Evolutionary conservation across 2,888 invertebrate species (phyloP), one percentile per base, ranked within the genome.

Genomic region (Agrotis clavis): DNA sequence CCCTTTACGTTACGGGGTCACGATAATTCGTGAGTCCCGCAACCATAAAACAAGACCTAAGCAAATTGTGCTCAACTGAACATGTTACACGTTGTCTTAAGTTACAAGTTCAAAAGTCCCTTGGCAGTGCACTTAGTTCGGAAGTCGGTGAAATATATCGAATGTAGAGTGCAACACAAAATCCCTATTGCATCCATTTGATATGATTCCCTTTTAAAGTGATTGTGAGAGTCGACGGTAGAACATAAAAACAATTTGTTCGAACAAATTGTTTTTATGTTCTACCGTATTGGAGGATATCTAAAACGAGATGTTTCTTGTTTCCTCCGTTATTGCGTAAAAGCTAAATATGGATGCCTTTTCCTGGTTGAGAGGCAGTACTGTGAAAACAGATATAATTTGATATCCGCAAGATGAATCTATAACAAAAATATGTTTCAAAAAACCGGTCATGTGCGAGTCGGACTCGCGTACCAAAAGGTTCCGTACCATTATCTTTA

Each of bases 101-200:
- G 54, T 56, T 30, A 30, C 30, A n/a, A 56, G 30, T 57, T n/a
- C 57, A 35, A 13, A 1, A 35, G 35, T 35, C 57, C 35, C n/a
- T n/a, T 6, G 56, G 47, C n/a, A 11, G n/a, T n/a, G 57, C 18
- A 14, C 35, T 57, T 35, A 35, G 35, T 19, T 14, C 35, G 57
- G 57, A n/a, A 19, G 35, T 14, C 11, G 41, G 14, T 35, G 35
- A 57, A 19, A 35, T 57, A 14, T 57, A 35, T 57, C 35, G 35
- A n/a, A 57, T 57, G 56, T 18, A 11, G 30, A 6, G 7, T 35
- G n/a, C 14, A 57, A 57, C 57, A 35, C 6, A 35, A 57, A 35
- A 19, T 35, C n/a, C 57, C 35, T 57, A 35, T 7, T 35, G 57
- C 57, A n/a, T 57, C 57, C n/a, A 35, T 57, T 57, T 57, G 57